Conservation (phyloP, 2,113 vertebrate genomes). For the Neodontobutis hainanensis region DNA sequence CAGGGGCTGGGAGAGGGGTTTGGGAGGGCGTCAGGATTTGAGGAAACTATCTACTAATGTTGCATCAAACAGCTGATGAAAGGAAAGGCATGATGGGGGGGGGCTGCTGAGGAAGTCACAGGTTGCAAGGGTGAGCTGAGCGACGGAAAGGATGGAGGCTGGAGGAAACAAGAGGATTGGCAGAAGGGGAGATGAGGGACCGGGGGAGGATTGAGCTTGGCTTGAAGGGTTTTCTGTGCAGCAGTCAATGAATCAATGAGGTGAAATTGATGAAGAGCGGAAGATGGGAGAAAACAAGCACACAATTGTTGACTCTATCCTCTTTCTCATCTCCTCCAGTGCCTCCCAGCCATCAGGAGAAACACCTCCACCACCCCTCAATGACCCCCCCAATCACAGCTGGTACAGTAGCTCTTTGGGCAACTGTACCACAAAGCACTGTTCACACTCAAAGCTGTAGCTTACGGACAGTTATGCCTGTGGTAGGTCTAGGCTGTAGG, state of each 20-base stretch:
- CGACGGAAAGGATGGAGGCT: slow-evolving; percentile 53
- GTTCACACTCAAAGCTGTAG: slow-evolving; percentile 70
- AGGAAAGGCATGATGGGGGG: slow-evolving; percentile 33
- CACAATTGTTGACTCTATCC: slow-evolving; percentile 68
- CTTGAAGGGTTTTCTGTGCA: slow-evolving; percentile 54
- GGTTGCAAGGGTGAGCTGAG: slow-evolving; percentile 60
- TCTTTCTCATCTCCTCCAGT: slow-evolving; percentile 55
- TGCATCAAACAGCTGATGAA: slow-evolving; percentile 67
- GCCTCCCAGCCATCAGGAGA: slow-evolving; percentile 65
- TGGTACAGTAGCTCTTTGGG: slow-evolving; percentile 73
- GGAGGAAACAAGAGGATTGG: slow-evolving; percentile 47
- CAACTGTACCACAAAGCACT: slow-evolving; percentile 65
- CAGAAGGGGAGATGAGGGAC: slow-evolving; percentile 43
- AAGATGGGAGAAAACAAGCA: slow-evolving; percentile 43
- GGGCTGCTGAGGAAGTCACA: slow-evolving; percentile 62
- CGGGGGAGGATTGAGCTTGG: slow-evolving; percentile 32
- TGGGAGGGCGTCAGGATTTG: slow-evolving; percentile 35
- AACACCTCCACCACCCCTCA: slow-evolving; percentile 48
- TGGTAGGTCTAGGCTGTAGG: slow-evolving; percentile 24
- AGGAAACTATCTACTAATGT: slow-evolving; percentile 57
- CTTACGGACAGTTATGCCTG: slow-evolving; percentile 61
- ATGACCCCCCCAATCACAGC: slow-evolving; percentile 49
- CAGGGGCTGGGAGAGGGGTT: slow-evolving; percentile 31
- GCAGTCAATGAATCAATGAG: slow-evolving; percentile 65
- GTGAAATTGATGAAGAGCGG: slow-evolving; percentile 68